These are phyloP conservation scores for Anoura caudifer DNA, from an alignment of 2,113 vertebrate genomes.

Conservation along the genomic window DNA sequence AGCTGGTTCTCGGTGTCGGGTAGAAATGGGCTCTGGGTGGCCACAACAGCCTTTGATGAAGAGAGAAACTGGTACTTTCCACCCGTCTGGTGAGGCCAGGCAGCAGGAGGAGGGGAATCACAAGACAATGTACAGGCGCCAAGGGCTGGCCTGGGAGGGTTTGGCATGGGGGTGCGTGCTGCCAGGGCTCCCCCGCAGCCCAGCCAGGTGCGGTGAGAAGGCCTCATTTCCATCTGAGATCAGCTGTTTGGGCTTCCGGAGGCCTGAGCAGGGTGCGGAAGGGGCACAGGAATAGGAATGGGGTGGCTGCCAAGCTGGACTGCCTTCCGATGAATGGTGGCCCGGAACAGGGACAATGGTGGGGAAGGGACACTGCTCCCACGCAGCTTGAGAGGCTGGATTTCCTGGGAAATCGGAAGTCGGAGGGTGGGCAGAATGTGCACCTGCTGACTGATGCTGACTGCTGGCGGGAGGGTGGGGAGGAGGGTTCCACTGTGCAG, in stretches of 20 bases:
- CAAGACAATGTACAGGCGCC: fast-evolving
- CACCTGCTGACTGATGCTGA: conserved; percentile 8
- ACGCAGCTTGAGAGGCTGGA: not conserved
- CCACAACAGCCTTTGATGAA: not conserved
- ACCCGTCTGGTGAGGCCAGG: not conserved
- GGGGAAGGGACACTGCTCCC: not conserved
- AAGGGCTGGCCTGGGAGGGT: not conserved
- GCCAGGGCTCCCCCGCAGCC: not conserved
- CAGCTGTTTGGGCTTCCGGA: conserved; percentile 36
- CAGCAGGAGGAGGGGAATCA: not conserved
- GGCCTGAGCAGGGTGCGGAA: not conserved
- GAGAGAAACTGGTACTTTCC: not conserved
- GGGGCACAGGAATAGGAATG: not conserved
- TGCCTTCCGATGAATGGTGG: conserved; percentile 22
- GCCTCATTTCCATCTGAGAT: not conserved
- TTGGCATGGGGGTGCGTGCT: not conserved
- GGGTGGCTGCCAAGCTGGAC: conserved; percentile 40
- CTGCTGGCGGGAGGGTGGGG: not conserved
- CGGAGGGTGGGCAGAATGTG: not conserved
- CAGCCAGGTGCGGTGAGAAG: conserved; percentile 39
- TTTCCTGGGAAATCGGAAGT: conserved; percentile 16
- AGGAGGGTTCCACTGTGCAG: not conserved
- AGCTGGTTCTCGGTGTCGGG: fast-evolving
- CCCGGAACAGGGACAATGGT: conserved; percentile 41
- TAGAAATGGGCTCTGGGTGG: not conserved